phyloP scores from a whole-genome alignment of 2,888 invertebrate genomes.

The Napeogenes sylphis region DNA sequence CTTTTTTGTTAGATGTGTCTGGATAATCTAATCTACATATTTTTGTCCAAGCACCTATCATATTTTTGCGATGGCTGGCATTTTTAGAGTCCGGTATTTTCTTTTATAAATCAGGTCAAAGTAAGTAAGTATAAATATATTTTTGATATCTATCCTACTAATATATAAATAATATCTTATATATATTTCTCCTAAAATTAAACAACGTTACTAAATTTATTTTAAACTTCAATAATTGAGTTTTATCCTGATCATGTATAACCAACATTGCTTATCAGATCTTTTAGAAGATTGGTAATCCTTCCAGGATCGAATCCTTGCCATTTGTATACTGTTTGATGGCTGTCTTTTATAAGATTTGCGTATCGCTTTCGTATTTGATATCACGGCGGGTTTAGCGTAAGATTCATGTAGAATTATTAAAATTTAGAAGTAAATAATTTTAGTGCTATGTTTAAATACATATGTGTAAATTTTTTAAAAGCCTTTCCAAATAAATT shows the following conservation, averaged over 20 bases:
- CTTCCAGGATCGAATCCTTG: slow-evolving; percentile 21
- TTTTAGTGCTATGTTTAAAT: no score
- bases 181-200: no score
- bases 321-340: slow-evolving; percentile 24
- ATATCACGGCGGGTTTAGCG: neutral
- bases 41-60: slow-evolving; percentile 6
- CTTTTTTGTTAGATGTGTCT: slow-evolving; percentile 16
- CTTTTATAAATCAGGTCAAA: neutral
- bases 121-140: neutral
- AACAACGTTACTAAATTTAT: no score
- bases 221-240: slow-evolving; percentile 15
- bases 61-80: slow-evolving; percentile 1
- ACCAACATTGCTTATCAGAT: slow-evolving; percentile 26
- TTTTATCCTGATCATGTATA: slow-evolving; percentile 21
- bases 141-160: no score
- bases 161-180: no score
- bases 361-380: slow-evolving; percentile 11
- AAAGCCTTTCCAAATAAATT: no score
- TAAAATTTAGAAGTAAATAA: no score
- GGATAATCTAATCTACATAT: slow-evolving; percentile 14
- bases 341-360: slow-evolving; percentile 14
- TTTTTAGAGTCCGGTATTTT: slow-evolving; percentile 1
- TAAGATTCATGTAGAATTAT: neutral
- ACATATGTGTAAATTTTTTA: no score
- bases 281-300: slow-evolving; percentile 23